phyloP scores from a whole-genome alignment of 2,888 invertebrate genomes.

The Elmis aenea region DNA sequence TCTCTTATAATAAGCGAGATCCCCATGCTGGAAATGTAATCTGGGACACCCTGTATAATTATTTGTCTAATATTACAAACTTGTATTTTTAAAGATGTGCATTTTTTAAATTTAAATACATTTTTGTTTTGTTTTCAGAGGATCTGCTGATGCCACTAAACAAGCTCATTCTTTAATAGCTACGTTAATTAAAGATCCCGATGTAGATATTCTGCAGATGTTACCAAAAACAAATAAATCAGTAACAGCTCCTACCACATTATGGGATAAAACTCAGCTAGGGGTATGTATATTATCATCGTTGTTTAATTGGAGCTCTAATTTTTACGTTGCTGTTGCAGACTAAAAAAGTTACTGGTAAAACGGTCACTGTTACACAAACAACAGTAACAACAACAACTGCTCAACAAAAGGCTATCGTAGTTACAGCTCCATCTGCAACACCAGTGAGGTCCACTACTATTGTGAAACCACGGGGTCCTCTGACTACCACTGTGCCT shows the following conservation, averaged over 20 bases:
- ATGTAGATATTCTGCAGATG: constrained; percentile 82
- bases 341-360: constrained; percentile 44
- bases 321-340: constrained; percentile 19
- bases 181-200: constrained; percentile 91
- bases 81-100: neutral
- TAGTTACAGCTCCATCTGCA: constrained; percentile 28
- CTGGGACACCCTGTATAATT: too few relatives aligned
- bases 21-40: too few relatives aligned
- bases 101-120: constrained; percentile 12
- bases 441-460: constrained; percentile 25
- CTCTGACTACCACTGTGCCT: constrained; percentile 28
- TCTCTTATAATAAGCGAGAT: too few relatives aligned
- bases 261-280: constrained; percentile 56
- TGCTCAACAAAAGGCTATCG: constrained; percentile 31
- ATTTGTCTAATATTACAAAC: too few relatives aligned
- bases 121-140: constrained; percentile 49
- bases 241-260: constrained; percentile 50
- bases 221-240: constrained; percentile 57
- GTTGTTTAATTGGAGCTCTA: neutral
- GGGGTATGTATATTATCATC: constrained; percentile 40
- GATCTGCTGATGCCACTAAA: constrained; percentile 85
- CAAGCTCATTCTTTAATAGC: constrained; percentile 89
- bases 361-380: constrained; percentile 28
- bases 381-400: constrained; percentile 19
- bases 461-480: constrained; percentile 35